Percentiles rank a stretch among this genome's conserved stretches.
These are phyloP conservation scores for Montipora efflorescens DNA, from an alignment of 64 coral and sea anemone species.

Conservation along the genomic window DNA sequence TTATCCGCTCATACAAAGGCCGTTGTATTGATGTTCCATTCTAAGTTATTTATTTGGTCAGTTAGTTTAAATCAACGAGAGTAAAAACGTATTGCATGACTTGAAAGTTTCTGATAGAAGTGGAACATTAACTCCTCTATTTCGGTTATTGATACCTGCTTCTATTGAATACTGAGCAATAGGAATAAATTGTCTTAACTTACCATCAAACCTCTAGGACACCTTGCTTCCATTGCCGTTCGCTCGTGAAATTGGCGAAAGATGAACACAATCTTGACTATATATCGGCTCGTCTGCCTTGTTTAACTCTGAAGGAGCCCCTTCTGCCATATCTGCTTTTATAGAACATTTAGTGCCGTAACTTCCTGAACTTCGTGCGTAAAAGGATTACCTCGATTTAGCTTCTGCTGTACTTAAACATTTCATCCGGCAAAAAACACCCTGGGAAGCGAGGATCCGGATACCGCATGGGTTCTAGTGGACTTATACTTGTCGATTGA, in stretches of 20 bases:
- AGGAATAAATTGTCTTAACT: neutral
- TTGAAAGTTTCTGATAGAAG: no score
- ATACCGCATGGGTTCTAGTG: slow-evolving; percentile 1
- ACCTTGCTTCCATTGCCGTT: neutral
- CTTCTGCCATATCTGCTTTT: neutral
- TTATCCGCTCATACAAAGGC: neutral
- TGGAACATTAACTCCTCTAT: no score
- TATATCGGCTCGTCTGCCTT: neutral
- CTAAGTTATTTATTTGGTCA: neutral
- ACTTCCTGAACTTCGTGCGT: neutral
- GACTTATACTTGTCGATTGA: neutral
- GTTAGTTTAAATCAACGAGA: neutral
- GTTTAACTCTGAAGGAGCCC: neutral
- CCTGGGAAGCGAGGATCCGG: neutral
- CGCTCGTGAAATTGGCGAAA: neutral
- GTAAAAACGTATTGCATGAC: neutral
- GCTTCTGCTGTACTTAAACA: neutral
- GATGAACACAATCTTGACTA: no score
- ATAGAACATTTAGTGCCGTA: neutral
- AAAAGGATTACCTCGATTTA: slow-evolving; percentile 1
- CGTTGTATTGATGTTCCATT: neutral
- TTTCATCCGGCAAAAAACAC: neutral
- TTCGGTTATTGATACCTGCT: neutral
- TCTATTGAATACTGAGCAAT: neutral
- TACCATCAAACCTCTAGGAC: slow-evolving; percentile 1